Base-by-base conservation (phyloP, 1,140 invertebrate species). In the Caenorhabditis inopinata region DNA sequence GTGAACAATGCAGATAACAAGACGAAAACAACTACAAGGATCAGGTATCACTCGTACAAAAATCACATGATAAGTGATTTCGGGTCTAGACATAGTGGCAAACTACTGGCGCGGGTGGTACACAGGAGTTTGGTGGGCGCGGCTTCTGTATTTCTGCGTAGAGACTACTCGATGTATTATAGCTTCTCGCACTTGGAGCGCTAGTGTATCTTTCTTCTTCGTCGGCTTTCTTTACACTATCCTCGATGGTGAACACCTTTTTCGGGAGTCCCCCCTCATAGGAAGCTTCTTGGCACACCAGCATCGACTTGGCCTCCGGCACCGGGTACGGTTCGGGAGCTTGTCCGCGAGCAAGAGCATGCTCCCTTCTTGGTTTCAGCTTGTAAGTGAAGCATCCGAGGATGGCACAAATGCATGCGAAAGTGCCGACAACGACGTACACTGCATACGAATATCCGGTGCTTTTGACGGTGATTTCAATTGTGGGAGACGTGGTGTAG, bases 171-270 rank as follows among this genome's bases (percentile, higher is more conserved):
- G 38, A 42, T 42, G 1, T 23, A n/a, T 23, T 16, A 18, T 12
- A 25, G 32, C 9, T 42, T 68, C 7, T n/a, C n/a, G n/a, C n/a
- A n/a, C 58, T 68, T 38, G 58, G 58, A 68, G 58, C 58, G 1
- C 29, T 68, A 1, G 58, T 68, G n/a, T 68, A 68, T 21, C 58
- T 38, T 7, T n/a, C 27, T n/a, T 62, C 53, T n/a, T 68, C 58
- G 38, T 68, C 58, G 2, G 38, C n/a, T 18, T 68, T 38, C n/a
- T 68, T 35, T 1, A 38, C 58, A 21, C n/a, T 68, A 9, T 21
- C 58, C n/a, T 42, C 58, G n/a, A 68, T 68, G 4, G 58, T 68
- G 58, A 68, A 68, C 58, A 68, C 58, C 32, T 68, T 68, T 32
- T 68, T 38, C 0, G 29, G 38, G 14, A 14, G n/a, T n/a, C n/a